These are phyloP conservation scores for Hycleus cichorii DNA, from an alignment of 1,140 invertebrate genomes.

Conservation along the genomic window DNA sequence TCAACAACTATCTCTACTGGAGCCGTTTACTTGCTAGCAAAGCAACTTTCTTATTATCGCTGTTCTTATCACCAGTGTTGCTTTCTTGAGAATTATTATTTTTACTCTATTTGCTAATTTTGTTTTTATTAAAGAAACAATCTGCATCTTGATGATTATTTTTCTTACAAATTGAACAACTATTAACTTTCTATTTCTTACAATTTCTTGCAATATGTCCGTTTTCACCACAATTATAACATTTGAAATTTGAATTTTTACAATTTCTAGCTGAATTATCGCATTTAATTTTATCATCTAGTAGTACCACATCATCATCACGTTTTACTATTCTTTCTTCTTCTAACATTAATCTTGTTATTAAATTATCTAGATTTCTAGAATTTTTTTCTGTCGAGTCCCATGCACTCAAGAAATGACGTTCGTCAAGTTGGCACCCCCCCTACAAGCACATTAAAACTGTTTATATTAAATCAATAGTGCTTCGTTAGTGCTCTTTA, in stretches of 20 bases:
- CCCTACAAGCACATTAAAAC: no score
- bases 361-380: conserved; percentile 14
- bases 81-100: neutral
- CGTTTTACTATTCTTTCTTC: neutral
- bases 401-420: conserved; percentile 22
- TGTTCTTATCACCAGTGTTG: no score
- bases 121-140: neutral
- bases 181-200: neutral
- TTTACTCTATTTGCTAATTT: neutral
- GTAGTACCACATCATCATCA: neutral
- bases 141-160: neutral
- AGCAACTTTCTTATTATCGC: neutral
- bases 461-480: no score
- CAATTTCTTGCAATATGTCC: neutral
- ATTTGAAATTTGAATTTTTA: neutral
- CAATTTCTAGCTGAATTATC: no score
- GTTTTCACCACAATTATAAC: neutral
- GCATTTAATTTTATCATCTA: neutral
- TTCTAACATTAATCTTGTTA: neutral
- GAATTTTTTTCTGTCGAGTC: conserved; percentile 16
- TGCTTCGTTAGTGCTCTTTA: no score
- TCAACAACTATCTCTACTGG: neutral
- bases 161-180: neutral
- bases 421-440: no score
- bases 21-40: neutral